Base-by-base conservation (phyloP, 2,888 invertebrate species). In the Lordiphosa fenestrarum region DNA sequence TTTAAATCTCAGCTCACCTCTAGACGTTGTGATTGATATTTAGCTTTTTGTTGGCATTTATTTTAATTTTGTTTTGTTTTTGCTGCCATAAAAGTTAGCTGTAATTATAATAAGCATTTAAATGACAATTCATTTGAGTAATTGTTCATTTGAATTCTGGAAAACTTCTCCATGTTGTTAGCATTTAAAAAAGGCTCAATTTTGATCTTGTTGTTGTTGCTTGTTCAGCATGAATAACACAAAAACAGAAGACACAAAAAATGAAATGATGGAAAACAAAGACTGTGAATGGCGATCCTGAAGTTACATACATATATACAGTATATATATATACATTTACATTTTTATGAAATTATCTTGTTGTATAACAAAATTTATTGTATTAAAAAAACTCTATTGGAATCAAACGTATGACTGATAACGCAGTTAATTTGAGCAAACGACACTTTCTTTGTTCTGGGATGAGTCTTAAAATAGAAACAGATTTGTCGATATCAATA, bases 261-360 rank as follows among this genome's bases (percentile, higher is more conserved):
- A 30, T 30, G 12, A 30, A 39, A 42, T 36, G 55, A 63, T 67
- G 40, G 44, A 75, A 62, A 52, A 66, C 59, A 52, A 77, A 77
- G 77, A 77, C 77, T 77, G 77, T 77, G 83, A 82, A 82, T 51
- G 55, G 54, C 64, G 83, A 83, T 64, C 76, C 76, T 63, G 69
- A 78, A 71, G 69, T 80, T 68, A 70, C 63, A 53, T 53, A 55
- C 33, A 66, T 57, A 73, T 60, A 57, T 42, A 41, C 21, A 66
- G 38, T 48, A 58, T 38, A 54, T 46, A 47, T 56, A 58, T 50
- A 50, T 39, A 51, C 50, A 57, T 47, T 23, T 39, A 42, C 40
- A 36, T 57, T 72, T 63, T 66, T 56, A 61, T 65, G 55, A 64
- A 65, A 53, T 41, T 13, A 69, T 78, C 80, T 81, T 67, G 46